Evolutionary conservation across 2,113 vertebrate genomes (phyloP).

Genomic region (Phyllostomus discolor): DNA sequence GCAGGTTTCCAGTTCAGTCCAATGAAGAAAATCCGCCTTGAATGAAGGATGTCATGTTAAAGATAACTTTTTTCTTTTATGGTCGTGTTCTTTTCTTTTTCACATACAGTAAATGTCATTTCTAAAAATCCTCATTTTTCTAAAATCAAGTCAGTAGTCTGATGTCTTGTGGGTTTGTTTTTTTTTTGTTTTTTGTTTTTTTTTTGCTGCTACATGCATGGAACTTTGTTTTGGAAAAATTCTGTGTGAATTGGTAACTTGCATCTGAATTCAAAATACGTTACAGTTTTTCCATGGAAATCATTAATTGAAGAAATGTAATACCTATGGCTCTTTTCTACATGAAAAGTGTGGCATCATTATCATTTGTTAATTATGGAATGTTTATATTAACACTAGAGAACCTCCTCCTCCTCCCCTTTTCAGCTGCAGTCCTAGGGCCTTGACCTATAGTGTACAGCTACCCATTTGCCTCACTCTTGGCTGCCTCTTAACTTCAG

Average conservation of each 20-base stretch:
- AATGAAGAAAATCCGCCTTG: conserved; percentile 18
- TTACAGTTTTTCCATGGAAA: background rate
- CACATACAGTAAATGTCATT: background rate
- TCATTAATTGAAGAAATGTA: conserved; percentile 31
- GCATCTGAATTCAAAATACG: background rate
- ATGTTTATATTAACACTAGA: conserved; percentile 24
- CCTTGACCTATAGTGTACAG: conserved; percentile 18
- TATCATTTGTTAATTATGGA: conserved; percentile 26
- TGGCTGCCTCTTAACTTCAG: conserved; percentile 72
- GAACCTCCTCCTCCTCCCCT: background rate
- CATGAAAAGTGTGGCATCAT: conserved; percentile 11
- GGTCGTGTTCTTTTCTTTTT: conserved; percentile 27
- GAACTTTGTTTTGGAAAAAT: conserved; percentile 27
- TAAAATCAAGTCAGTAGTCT: conserved; percentile 28
- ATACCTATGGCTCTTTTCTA: conserved; percentile 9
- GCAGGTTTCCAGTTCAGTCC: background rate
- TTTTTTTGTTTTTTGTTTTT: background rate
- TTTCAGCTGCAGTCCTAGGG: background rate
- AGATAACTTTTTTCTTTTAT: background rate
- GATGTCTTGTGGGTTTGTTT: background rate
- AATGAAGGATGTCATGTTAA: conserved; percentile 21
- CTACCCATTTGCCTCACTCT: conserved; percentile 43
- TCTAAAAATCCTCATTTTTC: conserved; percentile 6
- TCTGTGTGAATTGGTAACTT: conserved; percentile 43
- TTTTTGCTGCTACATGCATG: background rate